Conservation (phyloP, 2,888 invertebrate species). For the Scaptomyza parva region DNA sequence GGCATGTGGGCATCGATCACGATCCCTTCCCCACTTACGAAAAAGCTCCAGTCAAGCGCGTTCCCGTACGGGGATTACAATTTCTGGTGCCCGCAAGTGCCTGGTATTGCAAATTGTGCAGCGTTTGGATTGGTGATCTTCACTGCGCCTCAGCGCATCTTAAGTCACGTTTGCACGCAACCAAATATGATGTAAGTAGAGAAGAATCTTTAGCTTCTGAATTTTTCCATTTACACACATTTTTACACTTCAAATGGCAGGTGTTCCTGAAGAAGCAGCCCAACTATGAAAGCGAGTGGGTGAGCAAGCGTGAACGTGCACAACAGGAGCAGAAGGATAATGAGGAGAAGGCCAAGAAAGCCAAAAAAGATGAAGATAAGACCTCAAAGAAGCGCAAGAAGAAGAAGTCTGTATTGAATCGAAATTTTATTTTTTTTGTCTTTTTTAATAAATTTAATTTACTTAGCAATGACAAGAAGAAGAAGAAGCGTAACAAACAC, state of each 20-base stretch:
- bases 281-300: conserved; percentile 95
- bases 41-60: conserved; percentile 90
- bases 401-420: conserved; percentile 85
- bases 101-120: conserved; percentile 96
- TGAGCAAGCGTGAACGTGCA: conserved; percentile 91
- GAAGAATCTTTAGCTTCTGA: background rate
- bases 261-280: conserved; percentile 93
- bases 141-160: conserved; percentile 95
- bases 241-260: conserved; percentile 84
- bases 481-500: conserved; percentile 85
- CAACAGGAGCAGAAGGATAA: conserved; percentile 86
- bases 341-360: conserved; percentile 85
- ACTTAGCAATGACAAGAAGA: conserved; percentile 85
- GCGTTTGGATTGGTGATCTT: conserved; percentile 94
- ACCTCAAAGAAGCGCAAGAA: conserved; percentile 86
- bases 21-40: conserved; percentile 89
- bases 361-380: conserved; percentile 83
- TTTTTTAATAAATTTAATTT: background rate
- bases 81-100: conserved; percentile 94
- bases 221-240: background rate
- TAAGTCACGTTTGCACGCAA: conserved; percentile 91
- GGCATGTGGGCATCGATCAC: conserved; percentile 81
- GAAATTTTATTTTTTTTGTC: background rate
- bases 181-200: conserved; percentile 91
- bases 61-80: conserved; percentile 94